phyloP scores from a whole-genome alignment of 1,140 invertebrate species.

The Phenacoccus solenopsis region DNA sequence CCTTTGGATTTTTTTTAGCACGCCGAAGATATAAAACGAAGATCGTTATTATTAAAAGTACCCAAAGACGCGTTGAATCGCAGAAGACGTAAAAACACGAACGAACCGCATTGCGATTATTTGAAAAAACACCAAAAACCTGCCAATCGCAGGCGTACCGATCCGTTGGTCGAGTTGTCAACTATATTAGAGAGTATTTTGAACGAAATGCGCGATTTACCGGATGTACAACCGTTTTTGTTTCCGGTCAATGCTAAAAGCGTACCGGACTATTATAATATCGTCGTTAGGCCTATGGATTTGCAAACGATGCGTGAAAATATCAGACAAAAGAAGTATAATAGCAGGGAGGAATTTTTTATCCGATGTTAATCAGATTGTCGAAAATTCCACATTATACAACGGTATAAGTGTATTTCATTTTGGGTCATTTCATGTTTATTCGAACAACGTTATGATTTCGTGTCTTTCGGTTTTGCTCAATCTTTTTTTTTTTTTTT shows the following conservation, averaged over 20 bases:
- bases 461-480: too few species aligned
- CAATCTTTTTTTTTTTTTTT: too few species aligned
- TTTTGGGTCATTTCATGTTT: background rate
- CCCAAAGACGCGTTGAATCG: slow-evolving; percentile 60
- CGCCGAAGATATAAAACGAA: slow-evolving; percentile 63
- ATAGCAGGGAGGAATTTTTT: slow-evolving; percentile 87
- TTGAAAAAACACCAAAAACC: slow-evolving; percentile 74
- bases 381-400: slow-evolving; percentile 87
- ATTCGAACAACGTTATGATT: background rate
- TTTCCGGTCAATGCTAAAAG: slow-evolving; percentile 88
- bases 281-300: slow-evolving; percentile 90
- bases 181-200: slow-evolving; percentile 85
- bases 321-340: slow-evolving; percentile 82
- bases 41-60: slow-evolving; percentile 68
- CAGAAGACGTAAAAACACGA: slow-evolving; percentile 49
- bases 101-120: slow-evolving; percentile 81
- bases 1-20: slow-evolving; percentile 39
- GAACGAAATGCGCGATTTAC: slow-evolving; percentile 84
- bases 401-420: slow-evolving; percentile 56
- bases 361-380: slow-evolving; percentile 87
- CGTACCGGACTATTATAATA: slow-evolving; percentile 88
- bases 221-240: slow-evolving; percentile 83
- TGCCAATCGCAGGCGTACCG: slow-evolving; percentile 84
- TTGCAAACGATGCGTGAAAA: slow-evolving; percentile 91
- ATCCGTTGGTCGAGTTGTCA: slow-evolving; percentile 89